phyloP scores from a whole-genome alignment of 2,888 invertebrate species.

The Apamea anceps region DNA sequence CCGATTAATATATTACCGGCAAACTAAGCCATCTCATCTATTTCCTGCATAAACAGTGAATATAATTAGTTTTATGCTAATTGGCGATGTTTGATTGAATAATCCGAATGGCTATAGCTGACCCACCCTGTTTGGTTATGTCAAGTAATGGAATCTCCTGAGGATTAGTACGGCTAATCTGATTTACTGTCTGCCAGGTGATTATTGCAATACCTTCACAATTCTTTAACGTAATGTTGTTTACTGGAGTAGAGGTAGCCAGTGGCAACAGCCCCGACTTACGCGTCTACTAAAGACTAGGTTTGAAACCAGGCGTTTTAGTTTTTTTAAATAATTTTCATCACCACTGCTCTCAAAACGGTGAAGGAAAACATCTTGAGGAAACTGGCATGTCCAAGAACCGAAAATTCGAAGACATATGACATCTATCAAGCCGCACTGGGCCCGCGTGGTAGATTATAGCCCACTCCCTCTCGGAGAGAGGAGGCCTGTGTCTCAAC shows the following conservation, averaged over 20 bases:
- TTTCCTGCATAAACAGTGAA: conserved; percentile 52
- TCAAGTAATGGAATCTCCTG: conserved; percentile 43
- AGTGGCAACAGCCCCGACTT: no score
- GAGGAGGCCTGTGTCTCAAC: no score
- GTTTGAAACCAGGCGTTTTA: no score
- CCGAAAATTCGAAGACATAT: no score
- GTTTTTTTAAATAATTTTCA: no score
- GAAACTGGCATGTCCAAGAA: no score
- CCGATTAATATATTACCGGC: conserved; percentile 35
- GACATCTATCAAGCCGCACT: no score
- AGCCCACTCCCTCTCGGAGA: no score
- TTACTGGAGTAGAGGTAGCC: neutral
- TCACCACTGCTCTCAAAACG: no score
- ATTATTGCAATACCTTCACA: neutral
- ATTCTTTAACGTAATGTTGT: neutral
- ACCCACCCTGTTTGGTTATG: conserved; percentile 45
- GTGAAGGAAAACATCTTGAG: no score
- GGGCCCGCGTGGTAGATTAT: no score
- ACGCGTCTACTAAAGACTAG: no score
- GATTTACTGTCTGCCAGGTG: conserved; percentile 2
- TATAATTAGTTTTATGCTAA: conserved; percentile 59
- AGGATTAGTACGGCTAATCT: conserved; percentile 26
- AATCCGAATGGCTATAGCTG: conserved; percentile 25
- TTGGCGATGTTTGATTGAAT: conserved; percentile 57
- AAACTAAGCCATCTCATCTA: conserved; percentile 42